These are phyloP conservation scores for Leptopilina clavipes DNA, from an alignment of 1,140 invertebrate genomes.

Conservation along the genomic window DNA sequence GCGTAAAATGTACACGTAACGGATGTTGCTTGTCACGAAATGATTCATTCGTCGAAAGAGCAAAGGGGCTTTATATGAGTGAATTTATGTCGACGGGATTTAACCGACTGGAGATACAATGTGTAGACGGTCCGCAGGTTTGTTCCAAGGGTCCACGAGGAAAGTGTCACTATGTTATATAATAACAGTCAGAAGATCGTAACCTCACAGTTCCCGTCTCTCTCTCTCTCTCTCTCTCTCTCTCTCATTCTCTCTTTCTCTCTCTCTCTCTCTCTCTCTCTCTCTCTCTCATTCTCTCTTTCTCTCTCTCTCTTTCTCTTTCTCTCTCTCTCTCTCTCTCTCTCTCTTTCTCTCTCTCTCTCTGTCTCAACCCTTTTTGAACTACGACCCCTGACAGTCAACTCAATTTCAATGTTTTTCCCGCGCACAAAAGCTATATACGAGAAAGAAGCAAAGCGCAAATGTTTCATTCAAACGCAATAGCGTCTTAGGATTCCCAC, in stretches of 20 bases:
- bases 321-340: too few relatives aligned
- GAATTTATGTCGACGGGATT: constrained; percentile 2
- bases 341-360: too few relatives aligned
- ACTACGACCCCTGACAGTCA: too few relatives aligned
- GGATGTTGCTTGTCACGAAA: neutral
- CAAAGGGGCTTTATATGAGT: neutral
- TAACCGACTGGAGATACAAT: constrained; percentile 14
- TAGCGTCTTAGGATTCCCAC: neutral
- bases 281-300: neutral
- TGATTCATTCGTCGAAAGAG: neutral
- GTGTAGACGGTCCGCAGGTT: neutral
- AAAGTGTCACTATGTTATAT: neutral
- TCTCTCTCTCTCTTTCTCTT: too few relatives aligned
- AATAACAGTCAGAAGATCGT: neutral
- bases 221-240: too few relatives aligned
- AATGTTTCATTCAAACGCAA: constrained; percentile 5
- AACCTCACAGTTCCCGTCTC: neutral
- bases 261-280: too few relatives aligned
- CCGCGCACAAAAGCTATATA: neutral
- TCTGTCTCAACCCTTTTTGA: neutral
- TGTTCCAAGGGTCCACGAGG: neutral
- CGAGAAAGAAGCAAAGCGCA: neutral
- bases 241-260: too few relatives aligned
- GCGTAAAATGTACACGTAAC: neutral
- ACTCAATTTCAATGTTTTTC: neutral